These are phyloP conservation scores for Strongylocentrotus purpuratus DNA, from an alignment of 35 echinoderm and acorn worm species.

Conservation along the genomic window DNA sequence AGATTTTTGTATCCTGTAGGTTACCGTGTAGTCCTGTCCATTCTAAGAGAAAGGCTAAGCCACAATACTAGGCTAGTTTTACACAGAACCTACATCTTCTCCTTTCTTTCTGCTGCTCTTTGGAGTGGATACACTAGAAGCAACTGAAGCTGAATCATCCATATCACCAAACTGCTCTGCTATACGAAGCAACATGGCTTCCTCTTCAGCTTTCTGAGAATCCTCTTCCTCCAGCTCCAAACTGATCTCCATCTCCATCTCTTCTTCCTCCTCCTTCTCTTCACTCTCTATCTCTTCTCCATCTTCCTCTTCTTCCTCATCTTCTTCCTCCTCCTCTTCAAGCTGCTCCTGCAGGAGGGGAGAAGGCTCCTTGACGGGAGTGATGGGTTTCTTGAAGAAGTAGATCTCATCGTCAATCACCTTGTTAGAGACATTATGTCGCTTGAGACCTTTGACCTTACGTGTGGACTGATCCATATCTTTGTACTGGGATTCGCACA, in stretches of 20 bases:
- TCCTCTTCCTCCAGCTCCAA: conserved; percentile 32
- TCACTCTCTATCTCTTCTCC: conserved; percentile 5
- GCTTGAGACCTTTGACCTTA: conserved; percentile 86
- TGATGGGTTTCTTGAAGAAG: conserved; percentile 99
- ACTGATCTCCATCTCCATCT: conserved; percentile 48
- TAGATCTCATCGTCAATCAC: conserved; percentile 98
- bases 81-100: neutral
- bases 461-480: conserved; percentile 85
- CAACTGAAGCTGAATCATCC: neutral
- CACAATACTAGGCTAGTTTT: neutral
- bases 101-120: conserved; percentile 25
- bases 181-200: neutral
- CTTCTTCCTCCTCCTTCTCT: conserved; percentile 55
- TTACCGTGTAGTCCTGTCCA: no score
- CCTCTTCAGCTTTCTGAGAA: conserved; percentile 16
- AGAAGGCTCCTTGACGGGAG: conserved; percentile 94
- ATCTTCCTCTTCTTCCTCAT: conserved; percentile 47
- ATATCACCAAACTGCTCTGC: conserved; percentile 25
- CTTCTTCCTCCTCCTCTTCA: conserved; percentile 64
- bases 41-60: no score
- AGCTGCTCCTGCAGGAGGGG: conserved; percentile 77
- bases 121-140: conserved; percentile 11
- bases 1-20: no score
- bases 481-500: conserved; percentile 96
- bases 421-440: conserved; percentile 88